A percentile compares a stretch with the other conserved stretches of the same genome.
phyloP scores from a whole-genome alignment of 2,888 invertebrate genomes.

The Drosophila greeni region DNA sequence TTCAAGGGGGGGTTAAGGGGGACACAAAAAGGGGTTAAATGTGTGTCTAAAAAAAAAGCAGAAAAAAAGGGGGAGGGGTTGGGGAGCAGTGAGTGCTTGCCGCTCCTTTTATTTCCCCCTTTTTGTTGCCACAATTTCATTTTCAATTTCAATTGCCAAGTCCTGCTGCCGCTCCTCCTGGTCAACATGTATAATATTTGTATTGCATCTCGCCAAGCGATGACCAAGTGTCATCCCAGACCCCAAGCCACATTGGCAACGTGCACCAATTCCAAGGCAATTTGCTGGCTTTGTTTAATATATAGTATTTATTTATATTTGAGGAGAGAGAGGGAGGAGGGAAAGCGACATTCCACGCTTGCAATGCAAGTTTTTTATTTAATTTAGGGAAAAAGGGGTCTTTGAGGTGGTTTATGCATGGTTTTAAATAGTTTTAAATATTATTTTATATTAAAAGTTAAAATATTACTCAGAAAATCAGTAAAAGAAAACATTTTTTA shows the following conservation, averaged over 20 bases:
- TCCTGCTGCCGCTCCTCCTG: constrained; percentile 8
- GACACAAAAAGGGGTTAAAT: constrained; percentile 9
- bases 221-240: constrained; percentile 23
- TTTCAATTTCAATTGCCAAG: constrained; percentile 66
- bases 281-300: constrained; percentile 38
- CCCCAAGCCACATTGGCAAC: neutral
- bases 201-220: constrained; percentile 32
- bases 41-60: neutral
- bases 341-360: constrained; percentile 5
- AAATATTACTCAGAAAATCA: neutral
- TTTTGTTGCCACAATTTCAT: constrained; percentile 55
- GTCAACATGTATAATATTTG: constrained; percentile 38
- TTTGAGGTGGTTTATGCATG: neutral
- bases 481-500: accelerated
- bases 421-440: neutral
- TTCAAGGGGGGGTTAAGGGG: constrained; percentile 17
- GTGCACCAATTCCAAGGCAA: constrained; percentile 21
- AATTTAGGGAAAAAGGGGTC: constrained; percentile 9
- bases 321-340: neutral
- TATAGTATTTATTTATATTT: neutral
- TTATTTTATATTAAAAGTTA: no score
- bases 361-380: constrained; percentile 15
- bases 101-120: constrained; percentile 13
- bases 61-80: neutral
- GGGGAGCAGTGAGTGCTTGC: constrained; percentile 20